A percentile compares a stretch with the other conserved stretches of the same genome.
Evolutionary conservation across 1,140 invertebrate species (phyloP).

Genomic region (Hetaerina americana): DNA sequence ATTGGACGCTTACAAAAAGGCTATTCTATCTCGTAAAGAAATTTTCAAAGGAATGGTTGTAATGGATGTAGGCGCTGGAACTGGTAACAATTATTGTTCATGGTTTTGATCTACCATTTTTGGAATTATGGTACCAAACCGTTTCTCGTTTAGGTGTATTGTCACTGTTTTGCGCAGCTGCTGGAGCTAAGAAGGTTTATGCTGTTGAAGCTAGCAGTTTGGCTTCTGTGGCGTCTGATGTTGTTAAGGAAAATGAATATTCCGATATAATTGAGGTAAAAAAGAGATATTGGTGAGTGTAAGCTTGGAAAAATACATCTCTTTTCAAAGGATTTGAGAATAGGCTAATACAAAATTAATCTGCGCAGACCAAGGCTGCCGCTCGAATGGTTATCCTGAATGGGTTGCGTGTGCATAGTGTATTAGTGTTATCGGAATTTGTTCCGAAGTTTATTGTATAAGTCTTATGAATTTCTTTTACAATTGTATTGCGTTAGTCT

Average conservation of each 20-base stretch:
- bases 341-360: too few relatives aligned
- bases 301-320: too few relatives aligned
- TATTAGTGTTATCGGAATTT: too few relatives aligned
- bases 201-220: constrained; percentile 86
- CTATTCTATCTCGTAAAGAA: constrained; percentile 45
- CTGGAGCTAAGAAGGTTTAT: constrained; percentile 80
- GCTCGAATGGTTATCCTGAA: too few relatives aligned
- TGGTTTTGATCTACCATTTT: constrained; percentile 10
- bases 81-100: constrained; percentile 26
- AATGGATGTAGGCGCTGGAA: constrained; percentile 87
- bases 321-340: too few relatives aligned
- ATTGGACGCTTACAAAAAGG: constrained; percentile 47
- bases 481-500: too few relatives aligned
- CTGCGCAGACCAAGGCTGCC: too few relatives aligned
- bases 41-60: constrained; percentile 40
- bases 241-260: constrained; percentile 41
- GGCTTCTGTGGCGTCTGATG: constrained; percentile 66
- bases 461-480: too few relatives aligned
- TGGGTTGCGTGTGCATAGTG: too few relatives aligned
- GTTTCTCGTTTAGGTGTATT: constrained; percentile 60
- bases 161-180: constrained; percentile 89
- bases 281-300: neutral
- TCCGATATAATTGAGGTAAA: constrained; percentile 21
- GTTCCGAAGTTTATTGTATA: too few relatives aligned
- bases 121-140: neutral